Percentiles rank a stretch among this genome's conserved stretches.
Conservation (phyloP, 2,797 vertebrate genomes). For the Tachyglossus aculeatus region DNA sequence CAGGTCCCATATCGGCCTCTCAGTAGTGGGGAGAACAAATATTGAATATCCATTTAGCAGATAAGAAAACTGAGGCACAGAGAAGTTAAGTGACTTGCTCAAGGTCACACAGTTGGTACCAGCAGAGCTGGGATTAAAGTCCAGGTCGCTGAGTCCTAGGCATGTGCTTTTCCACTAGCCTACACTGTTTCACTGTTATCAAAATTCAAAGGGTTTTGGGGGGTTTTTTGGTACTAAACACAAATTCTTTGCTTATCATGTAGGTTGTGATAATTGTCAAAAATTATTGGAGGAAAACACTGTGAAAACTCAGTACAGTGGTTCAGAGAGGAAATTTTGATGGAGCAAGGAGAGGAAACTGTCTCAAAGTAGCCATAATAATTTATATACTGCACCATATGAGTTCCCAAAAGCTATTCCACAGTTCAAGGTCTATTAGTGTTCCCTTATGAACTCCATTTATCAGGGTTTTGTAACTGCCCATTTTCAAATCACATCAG, state of each 20-base stretch:
- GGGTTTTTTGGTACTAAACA: background rate
- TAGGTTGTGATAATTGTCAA: background rate
- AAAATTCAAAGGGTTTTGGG: no score
- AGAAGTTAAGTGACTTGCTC: background rate
- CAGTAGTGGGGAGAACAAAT: no score
- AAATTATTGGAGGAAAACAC: slow-evolving; percentile 23
- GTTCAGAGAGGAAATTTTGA: background rate
- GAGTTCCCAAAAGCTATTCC: background rate
- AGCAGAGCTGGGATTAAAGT: no score
- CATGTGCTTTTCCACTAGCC: background rate
- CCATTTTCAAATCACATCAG: slow-evolving; percentile 24
- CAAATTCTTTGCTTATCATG: background rate
- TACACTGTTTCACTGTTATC: background rate
- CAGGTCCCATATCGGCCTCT: no score
- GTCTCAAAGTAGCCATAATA: background rate
- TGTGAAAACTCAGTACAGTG: no score
- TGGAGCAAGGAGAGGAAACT: background rate
- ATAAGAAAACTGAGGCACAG: background rate
- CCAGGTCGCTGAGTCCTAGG: no score
- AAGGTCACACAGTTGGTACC: no score
- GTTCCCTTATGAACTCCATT: slow-evolving; percentile 2
- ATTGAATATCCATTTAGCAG: background rate
- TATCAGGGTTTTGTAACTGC: slow-evolving; percentile 32
- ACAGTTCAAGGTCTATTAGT: background rate
- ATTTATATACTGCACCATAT: background rate